Percentiles rank a stretch among this genome's conserved stretches.
These are phyloP conservation scores for Gisinianus flammeolus DNA, from an alignment of 2,888 invertebrate genomes.

Conservation along the genomic window DNA sequence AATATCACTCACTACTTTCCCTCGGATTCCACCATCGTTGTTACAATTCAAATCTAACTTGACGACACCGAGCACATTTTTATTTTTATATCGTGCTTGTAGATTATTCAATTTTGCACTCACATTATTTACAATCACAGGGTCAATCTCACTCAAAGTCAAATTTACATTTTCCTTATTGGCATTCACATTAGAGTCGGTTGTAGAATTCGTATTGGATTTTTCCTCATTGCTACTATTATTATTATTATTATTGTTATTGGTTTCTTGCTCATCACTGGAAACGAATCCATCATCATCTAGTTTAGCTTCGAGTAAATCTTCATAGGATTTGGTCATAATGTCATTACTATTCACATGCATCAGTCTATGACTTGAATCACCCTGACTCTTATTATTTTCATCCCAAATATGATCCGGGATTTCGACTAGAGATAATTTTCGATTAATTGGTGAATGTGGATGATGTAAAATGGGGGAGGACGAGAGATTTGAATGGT, in stretches of 20 bases:
- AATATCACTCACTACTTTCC: constrained; percentile 79
- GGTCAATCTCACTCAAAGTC: background rate
- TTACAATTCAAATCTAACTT: constrained; percentile 1
- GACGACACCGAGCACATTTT: background rate
- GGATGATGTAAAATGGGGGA: background rate
- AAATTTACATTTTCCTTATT: background rate
- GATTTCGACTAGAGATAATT: constrained; percentile 56
- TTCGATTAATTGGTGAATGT: constrained; percentile 43
- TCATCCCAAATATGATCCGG: constrained; percentile 54
- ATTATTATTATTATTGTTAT: background rate
- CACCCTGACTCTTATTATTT: background rate
- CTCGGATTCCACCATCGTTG: constrained; percentile 60
- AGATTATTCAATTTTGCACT: background rate
- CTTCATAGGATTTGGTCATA: constrained; percentile 48
- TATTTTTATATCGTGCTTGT: background rate
- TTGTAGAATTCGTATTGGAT: background rate
- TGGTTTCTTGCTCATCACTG: constrained; percentile 48
- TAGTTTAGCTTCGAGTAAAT: constrained; percentile 50
- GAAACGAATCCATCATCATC: constrained; percentile 57
- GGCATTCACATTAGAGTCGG: background rate
- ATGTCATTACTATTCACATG: background rate
- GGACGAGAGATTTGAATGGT: constrained; percentile 3
- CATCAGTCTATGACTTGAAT: background rate
- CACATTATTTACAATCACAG: background rate
- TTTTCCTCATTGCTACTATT: background rate